These are phyloP conservation scores for Xenops minutus DNA, from an alignment of 2,797 vertebrate species.

Conservation along the genomic window DNA sequence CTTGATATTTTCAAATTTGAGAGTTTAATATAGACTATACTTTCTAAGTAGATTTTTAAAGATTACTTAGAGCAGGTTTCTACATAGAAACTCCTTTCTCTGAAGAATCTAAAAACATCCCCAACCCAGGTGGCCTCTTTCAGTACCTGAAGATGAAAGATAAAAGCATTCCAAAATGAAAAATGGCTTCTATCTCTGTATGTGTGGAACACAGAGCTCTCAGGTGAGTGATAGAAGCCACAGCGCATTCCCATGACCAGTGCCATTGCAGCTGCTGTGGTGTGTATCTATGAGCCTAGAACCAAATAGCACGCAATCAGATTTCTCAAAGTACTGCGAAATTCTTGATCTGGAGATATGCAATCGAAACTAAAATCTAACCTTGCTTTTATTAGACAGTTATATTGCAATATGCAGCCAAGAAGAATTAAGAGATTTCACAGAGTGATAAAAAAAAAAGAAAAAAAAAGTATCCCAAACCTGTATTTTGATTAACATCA, in stretches of 20 bases:
- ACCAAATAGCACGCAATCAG: background rate
- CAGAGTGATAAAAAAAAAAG: background rate
- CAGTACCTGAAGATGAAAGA: background rate
- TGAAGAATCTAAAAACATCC: background rate
- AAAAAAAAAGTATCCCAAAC: background rate
- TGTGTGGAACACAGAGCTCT: background rate
- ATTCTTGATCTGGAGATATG: background rate
- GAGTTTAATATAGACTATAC: background rate
- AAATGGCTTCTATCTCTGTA: background rate
- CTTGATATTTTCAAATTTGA: background rate
- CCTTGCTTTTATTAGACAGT: background rate
- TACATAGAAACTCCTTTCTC: background rate
- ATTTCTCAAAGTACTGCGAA: background rate
- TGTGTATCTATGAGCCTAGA: background rate
- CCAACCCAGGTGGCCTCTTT: background rate
- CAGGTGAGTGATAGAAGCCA: background rate
- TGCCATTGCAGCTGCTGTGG: background rate
- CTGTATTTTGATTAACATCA: background rate
- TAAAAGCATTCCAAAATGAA: background rate
- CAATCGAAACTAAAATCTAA: background rate
- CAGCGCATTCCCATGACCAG: background rate
- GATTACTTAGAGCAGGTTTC: background rate
- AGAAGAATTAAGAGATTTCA: background rate
- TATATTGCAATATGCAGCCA: background rate
- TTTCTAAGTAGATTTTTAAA: background rate